Base-by-base conservation (phyloP, 2,888 invertebrate species). In the Rotaria sp. region DNA sequence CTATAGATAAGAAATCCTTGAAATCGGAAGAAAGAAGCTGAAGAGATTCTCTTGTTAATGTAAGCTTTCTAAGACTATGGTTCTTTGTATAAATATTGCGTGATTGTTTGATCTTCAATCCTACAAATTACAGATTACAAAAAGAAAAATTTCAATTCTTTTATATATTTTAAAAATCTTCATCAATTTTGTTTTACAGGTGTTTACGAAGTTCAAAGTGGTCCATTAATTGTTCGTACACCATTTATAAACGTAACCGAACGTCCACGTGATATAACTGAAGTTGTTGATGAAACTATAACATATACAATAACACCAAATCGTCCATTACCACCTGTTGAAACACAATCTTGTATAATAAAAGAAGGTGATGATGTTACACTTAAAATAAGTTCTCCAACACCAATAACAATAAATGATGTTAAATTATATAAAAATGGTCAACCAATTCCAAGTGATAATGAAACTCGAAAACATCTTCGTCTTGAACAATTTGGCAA, bases 311-410 rank as follows among this genome's bases (percentile, higher is more conserved):
- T 80, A 7, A 80, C 38, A 80, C 75, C 75, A 45, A 80, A 80
- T 80, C 75, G 1, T 26, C 75, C 75, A n/a, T 8, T 21, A 24
- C 74, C 35, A 38, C 74, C 74, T 0, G 11, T 45, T 38, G 75
- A 80, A 26, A 45, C 38, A 41, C 45, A 80, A 80, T 1, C 21
- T 21, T 80, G 75, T n/a, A 80, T 45, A 45, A 45, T 80, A 24
- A 80, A 80, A 80, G 75, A 80, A 80, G 75, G 75, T 3, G 75
- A 80, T 26, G 38, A n/a, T 80, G 75, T 80, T 26, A 80, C 75
- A 26, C 26, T 80, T 10, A 80, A 80, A 80, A 80, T 80, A 26
- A 13, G 1, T 13, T 80, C 75, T 11, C 24, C 15, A 26, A 26
- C 45, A 15, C 41, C 75, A 45, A 24, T 80, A 24, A 41, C 75